Evolutionary conservation across 2,888 invertebrate species (phyloP).

Genomic region (Celastrina argiolus): DNA sequence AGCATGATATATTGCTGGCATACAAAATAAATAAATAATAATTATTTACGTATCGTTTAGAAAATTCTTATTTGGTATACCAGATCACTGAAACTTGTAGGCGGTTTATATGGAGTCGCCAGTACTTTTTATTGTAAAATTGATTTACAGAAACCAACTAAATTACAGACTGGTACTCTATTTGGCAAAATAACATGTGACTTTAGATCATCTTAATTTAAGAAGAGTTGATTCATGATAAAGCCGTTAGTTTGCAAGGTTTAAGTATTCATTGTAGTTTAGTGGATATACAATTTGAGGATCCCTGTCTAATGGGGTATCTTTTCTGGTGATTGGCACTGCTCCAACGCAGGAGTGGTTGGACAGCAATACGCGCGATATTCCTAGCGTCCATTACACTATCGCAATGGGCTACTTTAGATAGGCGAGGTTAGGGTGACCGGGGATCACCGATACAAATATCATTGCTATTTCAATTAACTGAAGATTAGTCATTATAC

Average conservation of each 20-base stretch:
- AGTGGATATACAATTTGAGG: neutral
- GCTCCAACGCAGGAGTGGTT: slow-evolving; percentile 2
- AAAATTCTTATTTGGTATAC: no score
- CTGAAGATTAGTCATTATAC: neutral
- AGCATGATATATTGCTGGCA: no score
- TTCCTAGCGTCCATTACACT: slow-evolving; percentile 7
- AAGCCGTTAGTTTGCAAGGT: neutral
- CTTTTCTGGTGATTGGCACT: slow-evolving; percentile 11
- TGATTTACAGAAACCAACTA: no score
- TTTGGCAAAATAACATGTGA: no score
- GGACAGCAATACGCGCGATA: neutral
- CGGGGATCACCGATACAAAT: neutral
- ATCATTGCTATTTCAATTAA: neutral
- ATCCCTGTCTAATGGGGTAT: slow-evolving; percentile 8
- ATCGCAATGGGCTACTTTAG: slow-evolving; percentile 13
- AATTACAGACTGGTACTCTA: no score
- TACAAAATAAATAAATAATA: no score
- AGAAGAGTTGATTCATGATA: no score
- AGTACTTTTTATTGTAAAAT: no score
- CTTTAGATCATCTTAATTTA: no score
- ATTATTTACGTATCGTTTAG: no score
- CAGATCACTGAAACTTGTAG: no score
- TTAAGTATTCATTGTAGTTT: neutral
- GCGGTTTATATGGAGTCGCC: no score
- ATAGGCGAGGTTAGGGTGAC: neutral